Percentiles rank a stretch among this genome's conserved stretches.
phyloP scores from a whole-genome alignment of 2,113 vertebrate genomes.

The Erinaceus europaeus region DNA sequence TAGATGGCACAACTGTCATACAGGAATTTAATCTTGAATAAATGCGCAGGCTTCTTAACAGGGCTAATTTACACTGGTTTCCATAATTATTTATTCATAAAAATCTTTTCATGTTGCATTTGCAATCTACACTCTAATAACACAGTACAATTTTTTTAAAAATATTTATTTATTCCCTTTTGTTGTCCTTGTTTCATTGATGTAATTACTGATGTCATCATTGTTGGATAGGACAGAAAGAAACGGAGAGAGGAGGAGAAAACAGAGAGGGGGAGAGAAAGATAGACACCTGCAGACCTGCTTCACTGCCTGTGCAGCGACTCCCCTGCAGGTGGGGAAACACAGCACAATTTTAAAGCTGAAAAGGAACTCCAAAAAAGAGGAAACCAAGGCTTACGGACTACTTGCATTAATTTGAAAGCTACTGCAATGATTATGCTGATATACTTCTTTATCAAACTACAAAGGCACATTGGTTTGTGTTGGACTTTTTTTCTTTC shows the following conservation, averaged over 20 bases:
- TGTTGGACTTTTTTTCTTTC: neutral
- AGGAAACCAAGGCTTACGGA: neutral
- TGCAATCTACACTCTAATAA: neutral
- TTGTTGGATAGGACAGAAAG: too few species aligned
- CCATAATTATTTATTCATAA: neutral
- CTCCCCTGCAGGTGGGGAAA: too few species aligned
- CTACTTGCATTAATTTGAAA: neutral
- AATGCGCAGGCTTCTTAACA: neutral
- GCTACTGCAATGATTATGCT: neutral
- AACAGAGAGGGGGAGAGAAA: too few species aligned
- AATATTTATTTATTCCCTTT: too few species aligned
- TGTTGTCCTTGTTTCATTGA: too few species aligned
- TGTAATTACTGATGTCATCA: too few species aligned
- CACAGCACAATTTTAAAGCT: neutral
- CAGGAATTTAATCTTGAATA: neutral
- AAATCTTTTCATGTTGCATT: neutral
- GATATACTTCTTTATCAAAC: neutral
- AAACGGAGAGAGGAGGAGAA: too few species aligned
- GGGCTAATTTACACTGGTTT: constrained; percentile 28
- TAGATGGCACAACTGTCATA: constrained; percentile 3
- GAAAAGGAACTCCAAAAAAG: neutral
- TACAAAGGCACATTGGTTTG: neutral
- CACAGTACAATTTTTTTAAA: too few species aligned
- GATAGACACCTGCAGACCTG: too few species aligned
- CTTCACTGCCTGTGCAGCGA: too few species aligned